Percentiles rank a stretch among this genome's conserved stretches.
These are phyloP conservation scores for Pocillopora verrucosa DNA, from an alignment of 64 coral and sea anemone genomes.

Conservation along the genomic window DNA sequence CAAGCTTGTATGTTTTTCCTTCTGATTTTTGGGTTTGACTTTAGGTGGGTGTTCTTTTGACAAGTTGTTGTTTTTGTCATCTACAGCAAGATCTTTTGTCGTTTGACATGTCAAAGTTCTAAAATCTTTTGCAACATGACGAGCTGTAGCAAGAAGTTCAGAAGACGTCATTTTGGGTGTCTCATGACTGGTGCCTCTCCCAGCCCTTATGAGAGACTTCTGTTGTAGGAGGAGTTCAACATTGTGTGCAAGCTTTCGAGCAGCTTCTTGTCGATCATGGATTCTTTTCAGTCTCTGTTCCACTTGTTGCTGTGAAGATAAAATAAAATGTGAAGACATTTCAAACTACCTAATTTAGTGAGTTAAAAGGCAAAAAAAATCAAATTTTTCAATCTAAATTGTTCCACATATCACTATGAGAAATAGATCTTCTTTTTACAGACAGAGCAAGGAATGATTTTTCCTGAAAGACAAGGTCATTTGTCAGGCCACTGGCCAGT, in stretches of 20 bases:
- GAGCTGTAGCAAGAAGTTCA: constrained; percentile 53
- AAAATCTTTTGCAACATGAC: constrained; percentile 52
- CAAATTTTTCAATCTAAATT: no score
- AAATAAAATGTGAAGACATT: no score
- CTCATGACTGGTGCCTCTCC: background rate
- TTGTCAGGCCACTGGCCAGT: no score
- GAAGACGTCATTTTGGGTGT: constrained; percentile 28
- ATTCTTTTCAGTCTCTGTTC: constrained; percentile 62
- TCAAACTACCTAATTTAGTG: no score
- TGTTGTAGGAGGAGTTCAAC: constrained; percentile 65
- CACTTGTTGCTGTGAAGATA: constrained; percentile 46
- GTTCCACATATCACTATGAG: no score
- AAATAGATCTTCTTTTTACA: no score
- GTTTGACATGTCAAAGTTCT: constrained; percentile 47
- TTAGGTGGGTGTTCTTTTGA: background rate
- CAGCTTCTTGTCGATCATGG: constrained; percentile 66
- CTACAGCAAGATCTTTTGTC: constrained; percentile 50
- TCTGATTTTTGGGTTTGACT: background rate
- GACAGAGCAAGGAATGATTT: no score
- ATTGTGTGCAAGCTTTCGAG: constrained; percentile 65
- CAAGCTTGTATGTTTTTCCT: background rate
- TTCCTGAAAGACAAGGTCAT: no score
- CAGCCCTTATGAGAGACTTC: constrained; percentile 21
- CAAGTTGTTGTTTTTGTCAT: constrained; percentile 43
- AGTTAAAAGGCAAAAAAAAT: no score